Percentiles rank a stretch among this genome's conserved stretches.
phyloP scores from a whole-genome alignment of 2,888 invertebrate genomes.

The Enchytraeus crypticus region DNA sequence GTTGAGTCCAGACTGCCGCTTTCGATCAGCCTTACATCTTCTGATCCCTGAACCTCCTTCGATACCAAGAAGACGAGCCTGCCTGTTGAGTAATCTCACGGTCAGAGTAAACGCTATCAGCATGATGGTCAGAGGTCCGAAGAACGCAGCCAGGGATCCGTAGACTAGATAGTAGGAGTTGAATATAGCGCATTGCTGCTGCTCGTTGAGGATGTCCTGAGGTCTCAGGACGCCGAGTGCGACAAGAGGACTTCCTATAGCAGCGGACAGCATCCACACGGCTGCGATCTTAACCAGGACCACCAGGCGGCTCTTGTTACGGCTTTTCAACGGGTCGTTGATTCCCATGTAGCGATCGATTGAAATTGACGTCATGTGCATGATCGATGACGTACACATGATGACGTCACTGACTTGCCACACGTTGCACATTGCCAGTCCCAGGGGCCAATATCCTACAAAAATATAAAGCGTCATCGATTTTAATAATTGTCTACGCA shows the following conservation, averaged over 20 bases:
- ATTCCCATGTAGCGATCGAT: slow-evolving; percentile 71
- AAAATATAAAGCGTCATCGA: slow-evolving; percentile 13
- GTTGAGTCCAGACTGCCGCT: background rate
- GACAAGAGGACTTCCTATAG: slow-evolving; percentile 51
- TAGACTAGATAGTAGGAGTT: slow-evolving; percentile 59
- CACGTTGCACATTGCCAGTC: slow-evolving; percentile 50
- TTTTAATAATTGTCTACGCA: too few relatives aligned
- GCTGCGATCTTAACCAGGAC: slow-evolving; percentile 71
- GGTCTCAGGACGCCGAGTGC: slow-evolving; percentile 54
- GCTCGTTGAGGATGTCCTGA: slow-evolving; percentile 58
- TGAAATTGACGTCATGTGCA: slow-evolving; percentile 55
- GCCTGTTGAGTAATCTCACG: slow-evolving; percentile 68
- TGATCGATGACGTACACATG: slow-evolving; percentile 54
- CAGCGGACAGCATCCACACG: slow-evolving; percentile 77
- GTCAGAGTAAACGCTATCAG: slow-evolving; percentile 86
- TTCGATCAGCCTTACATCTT: background rate
- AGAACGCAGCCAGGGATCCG: slow-evolving; percentile 88
- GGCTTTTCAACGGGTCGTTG: slow-evolving; percentile 62
- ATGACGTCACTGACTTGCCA: slow-evolving; percentile 56
- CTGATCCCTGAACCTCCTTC: too few relatives aligned
- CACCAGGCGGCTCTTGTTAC: slow-evolving; percentile 41
- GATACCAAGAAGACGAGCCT: slow-evolving; percentile 4
- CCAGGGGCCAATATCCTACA: slow-evolving; percentile 80
- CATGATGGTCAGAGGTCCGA: slow-evolving; percentile 90
- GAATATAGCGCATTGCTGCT: slow-evolving; percentile 46